Base-by-base conservation (phyloP, 2,888 invertebrate species). In the Hybos culiciformis region DNA sequence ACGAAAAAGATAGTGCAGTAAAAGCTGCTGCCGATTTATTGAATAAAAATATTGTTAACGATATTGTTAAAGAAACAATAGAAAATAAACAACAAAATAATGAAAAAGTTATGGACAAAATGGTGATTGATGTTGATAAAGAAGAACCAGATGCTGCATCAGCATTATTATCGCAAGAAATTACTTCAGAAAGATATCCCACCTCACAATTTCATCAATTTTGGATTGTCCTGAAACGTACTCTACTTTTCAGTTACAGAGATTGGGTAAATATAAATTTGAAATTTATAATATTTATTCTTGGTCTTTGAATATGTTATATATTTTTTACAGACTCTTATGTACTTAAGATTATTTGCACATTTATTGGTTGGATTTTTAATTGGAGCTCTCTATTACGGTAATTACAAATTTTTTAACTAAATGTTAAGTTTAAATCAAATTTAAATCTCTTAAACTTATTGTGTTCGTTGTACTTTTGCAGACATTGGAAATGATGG, bases 401-500 rank as follows among this genome's bases (percentile, higher is more conserved):
- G n/a, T n/a, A n/a, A n/a, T n/a, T n/a, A n/a, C n/a, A n/a, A n/a
- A n/a, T n/a, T n/a, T n/a, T n/a, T n/a, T n/a, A n/a, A n/a, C n/a
- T n/a, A n/a, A n/a, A n/a, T n/a, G n/a, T n/a, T n/a, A n/a, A n/a
- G n/a, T n/a, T n/a, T n/a, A n/a, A n/a, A n/a, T n/a, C n/a, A n/a
- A n/a, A n/a, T n/a, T n/a, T n/a, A n/a, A n/a, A n/a, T n/a, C n/a
- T n/a, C n/a, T n/a, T n/a, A n/a, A n/a, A n/a, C n/a, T n/a, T n/a
- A n/a, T n/a, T n/a, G n/a, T n/a, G n/a, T n/a, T n/a, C n/a, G n/a
- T n/a, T n/a, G n/a, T n/a, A n/a, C n/a, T n/a, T n/a, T n/a, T n/a
- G n/a, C n/a, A n/a, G n/a, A 91, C 62, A 93, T 91, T 59, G 94
- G 94, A 47, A 85, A 96, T 61, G 93, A 96, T 67, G 94, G 92